Base-by-base conservation (phyloP, 37 sponge, comb jelly and placozoan species). In the Chondrosia reniformis region DNA sequence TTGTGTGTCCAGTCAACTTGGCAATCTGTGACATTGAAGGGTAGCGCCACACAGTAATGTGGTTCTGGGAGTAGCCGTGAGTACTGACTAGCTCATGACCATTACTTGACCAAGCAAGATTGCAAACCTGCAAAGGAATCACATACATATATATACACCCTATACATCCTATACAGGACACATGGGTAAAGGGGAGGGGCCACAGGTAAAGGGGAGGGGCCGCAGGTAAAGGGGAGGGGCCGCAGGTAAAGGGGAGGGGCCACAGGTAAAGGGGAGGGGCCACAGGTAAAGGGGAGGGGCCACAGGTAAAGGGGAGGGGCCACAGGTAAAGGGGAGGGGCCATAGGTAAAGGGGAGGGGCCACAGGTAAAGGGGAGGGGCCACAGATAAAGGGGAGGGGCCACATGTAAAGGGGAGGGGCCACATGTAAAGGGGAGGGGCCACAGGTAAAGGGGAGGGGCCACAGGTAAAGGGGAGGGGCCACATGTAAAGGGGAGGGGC, bases 1-100 rank as follows among this genome's bases (percentile, higher is more conserved):
- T 90, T 8, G 92, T 84, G 83, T 95, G 96, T 8, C 96, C 96
- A 17, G 99, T 88, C 22, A 95, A 80, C 49, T 89, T 88, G 31
- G 92, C 87, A 10, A 95, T 82, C 36, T 89, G 92, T 4, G 83
- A 74, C 73, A 95, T 81, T 3, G 86, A 78, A 9, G 95, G 96
- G 61, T 94, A 92, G 13, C 83, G 58, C 99, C 99, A 98, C 24
- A 98, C 33, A 27, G 88, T 83, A 41, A 98, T 87, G 73, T 98
- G 96, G 84, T 98, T 95, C 77, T 91, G 93, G 19, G 96, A 90
- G 83, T 90, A 95, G 43, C 99, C 99, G 73, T 98, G 99, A 0
- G 97, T 91, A 56, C 91, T 89, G 46, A 98, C 83, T 33, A 98
- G 77, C 82, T 98, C 99, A 54, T 83, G 83, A 72, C 85, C 74